Conservation (phyloP, 2,113 vertebrate species). For the Ammodytes dubius region DNA sequence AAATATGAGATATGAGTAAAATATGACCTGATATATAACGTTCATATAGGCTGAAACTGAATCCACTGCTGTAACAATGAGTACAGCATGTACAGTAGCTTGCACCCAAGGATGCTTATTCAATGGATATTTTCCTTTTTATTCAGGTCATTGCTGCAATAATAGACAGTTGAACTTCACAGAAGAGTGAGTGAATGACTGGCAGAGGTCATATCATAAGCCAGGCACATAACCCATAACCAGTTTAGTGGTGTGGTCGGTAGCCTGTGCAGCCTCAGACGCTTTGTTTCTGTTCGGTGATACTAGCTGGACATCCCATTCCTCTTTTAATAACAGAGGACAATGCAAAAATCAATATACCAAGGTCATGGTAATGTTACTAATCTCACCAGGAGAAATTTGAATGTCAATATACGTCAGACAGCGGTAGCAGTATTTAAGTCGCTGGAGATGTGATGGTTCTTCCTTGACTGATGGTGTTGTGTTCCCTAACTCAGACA, state of each 20-base stretch:
- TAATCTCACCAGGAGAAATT: constrained; percentile 71
- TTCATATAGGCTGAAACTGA: constrained; percentile 38
- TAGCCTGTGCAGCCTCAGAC: constrained; percentile 4
- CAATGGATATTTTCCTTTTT: constrained; percentile 14
- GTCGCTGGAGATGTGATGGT: constrained; percentile 1
- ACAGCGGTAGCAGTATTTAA: constrained; percentile 51
- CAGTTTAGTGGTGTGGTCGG: constrained; percentile 11
- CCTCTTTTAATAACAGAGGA: constrained; percentile 65
- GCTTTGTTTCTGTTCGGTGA: constrained; percentile 36
- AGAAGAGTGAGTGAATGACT: constrained; percentile 25
- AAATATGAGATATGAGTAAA: constrained; percentile 34
- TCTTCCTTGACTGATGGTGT: constrained; percentile 21
- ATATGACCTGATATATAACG: constrained; percentile 24
- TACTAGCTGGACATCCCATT: constrained; percentile 55
- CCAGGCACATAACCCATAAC: constrained; percentile 28
- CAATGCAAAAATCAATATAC: constrained; percentile 73
- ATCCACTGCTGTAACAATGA: constrained; percentile 43
- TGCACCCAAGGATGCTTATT: constrained; percentile 13
- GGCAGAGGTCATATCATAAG: constrained; percentile 42
- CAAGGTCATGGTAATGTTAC: constrained; percentile 78
- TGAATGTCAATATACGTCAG: constrained; percentile 72
- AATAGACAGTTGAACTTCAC: constrained; percentile 24
- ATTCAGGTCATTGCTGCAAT: constrained; percentile 38
- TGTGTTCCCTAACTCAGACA: constrained; percentile 6
- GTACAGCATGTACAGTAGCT: constrained; percentile 40